Percentiles rank a stretch among this genome's conserved stretches.
phyloP scores from a whole-genome alignment of 2,113 vertebrate genomes.

The Podiceps cristatus region DNA sequence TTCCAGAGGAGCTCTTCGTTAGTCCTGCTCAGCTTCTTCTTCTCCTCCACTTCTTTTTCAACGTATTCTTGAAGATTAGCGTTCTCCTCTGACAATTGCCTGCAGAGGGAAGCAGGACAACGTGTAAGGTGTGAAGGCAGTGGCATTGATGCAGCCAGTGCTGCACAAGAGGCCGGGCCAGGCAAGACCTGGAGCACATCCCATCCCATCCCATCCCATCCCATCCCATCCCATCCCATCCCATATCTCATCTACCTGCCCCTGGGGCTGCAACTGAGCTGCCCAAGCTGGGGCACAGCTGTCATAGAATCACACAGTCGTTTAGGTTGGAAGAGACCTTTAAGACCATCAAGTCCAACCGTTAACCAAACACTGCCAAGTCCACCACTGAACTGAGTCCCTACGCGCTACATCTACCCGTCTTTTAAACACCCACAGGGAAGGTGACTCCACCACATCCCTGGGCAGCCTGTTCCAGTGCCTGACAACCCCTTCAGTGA shows the following conservation, averaged over 20 bases:
- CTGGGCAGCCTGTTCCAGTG: too few species aligned
- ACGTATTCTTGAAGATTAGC: slow-evolving; percentile 93
- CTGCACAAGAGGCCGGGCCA: background rate
- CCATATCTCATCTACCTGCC: background rate
- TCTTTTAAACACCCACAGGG: too few species aligned
- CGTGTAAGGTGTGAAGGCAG: background rate
- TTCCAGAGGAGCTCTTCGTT: slow-evolving; percentile 98
- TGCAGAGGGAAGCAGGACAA: slow-evolving; percentile 54
- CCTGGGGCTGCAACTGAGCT: background rate
- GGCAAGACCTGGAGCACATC: background rate
- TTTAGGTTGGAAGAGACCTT: too few species aligned
- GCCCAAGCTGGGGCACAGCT: background rate
- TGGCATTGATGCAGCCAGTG: background rate
- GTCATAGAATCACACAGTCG: too few species aligned
- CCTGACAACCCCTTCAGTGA: too few species aligned
- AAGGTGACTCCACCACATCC: too few species aligned
- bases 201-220: background rate
- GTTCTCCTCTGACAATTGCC: slow-evolving; percentile 94
- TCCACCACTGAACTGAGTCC: too few species aligned
- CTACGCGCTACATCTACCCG: too few species aligned
- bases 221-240: background rate
- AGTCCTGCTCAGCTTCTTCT: slow-evolving; percentile 93
- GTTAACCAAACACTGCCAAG: too few species aligned
- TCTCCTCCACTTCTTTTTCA: slow-evolving; percentile 95
- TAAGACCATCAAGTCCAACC: too few species aligned